phyloP scores from a whole-genome alignment of 2,113 vertebrate species.

The Erinaceus europaeus region DNA sequence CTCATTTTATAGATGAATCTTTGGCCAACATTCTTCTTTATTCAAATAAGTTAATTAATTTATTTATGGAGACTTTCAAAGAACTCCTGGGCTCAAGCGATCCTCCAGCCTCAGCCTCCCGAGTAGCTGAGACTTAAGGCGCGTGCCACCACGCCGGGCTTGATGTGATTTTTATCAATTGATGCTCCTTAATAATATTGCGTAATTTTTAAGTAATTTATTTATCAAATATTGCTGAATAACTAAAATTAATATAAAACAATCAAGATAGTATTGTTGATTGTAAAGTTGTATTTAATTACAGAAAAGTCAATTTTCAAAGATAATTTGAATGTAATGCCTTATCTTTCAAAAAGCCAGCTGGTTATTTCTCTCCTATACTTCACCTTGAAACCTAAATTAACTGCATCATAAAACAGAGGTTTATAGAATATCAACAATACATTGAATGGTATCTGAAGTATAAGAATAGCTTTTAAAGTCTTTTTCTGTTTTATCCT shows the following conservation, averaged over 20 bases:
- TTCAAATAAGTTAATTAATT: no score
- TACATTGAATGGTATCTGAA: constrained; percentile 38
- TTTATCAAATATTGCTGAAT: neutral
- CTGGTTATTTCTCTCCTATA: constrained; percentile 3
- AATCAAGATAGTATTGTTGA: neutral
- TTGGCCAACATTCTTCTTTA: no score
- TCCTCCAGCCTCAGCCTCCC: no score
- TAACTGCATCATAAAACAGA: constrained; percentile 28
- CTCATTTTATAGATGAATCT: no score
- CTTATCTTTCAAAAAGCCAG: neutral
- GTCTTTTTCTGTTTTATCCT: constrained; percentile 36
- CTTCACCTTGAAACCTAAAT: constrained; percentile 35
- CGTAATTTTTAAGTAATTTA: neutral
- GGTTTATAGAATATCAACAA: constrained; percentile 46
- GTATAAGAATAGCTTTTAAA: constrained; percentile 25
- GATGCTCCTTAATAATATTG: neutral
- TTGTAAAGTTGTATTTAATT: neutral
- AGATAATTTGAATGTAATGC: neutral
- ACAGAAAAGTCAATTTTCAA: neutral
- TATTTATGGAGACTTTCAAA: no score
- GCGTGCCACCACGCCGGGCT: no score
- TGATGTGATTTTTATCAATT: neutral
- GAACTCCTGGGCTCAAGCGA: no score
- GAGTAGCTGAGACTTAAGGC: no score
- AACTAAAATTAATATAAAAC: constrained; percentile 26